phyloP scores from a whole-genome alignment of 2,797 vertebrate genomes.

The Gymnothorax reevesii region DNA sequence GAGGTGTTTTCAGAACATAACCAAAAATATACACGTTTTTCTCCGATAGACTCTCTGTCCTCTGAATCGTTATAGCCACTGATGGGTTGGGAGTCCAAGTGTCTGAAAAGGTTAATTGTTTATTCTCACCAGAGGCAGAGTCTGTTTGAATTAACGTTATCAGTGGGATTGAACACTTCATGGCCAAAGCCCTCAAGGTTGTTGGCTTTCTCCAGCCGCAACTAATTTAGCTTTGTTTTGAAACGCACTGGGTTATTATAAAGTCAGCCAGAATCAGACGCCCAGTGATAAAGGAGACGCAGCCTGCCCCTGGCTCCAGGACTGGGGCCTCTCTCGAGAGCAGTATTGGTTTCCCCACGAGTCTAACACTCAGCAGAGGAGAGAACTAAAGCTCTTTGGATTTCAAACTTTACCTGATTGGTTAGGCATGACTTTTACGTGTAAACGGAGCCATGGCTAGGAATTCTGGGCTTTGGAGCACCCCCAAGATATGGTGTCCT shows the following conservation, averaged over 20 bases:
- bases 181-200: conserved; percentile 49
- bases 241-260: conserved; percentile 56
- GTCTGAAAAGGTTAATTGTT: conserved; percentile 69
- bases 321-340: conserved; percentile 46
- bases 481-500: no score
- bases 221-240: conserved; percentile 50
- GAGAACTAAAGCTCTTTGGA: conserved; percentile 2
- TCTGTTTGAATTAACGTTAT: conserved; percentile 69
- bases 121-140: conserved; percentile 62
- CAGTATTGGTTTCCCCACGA: conserved; percentile 29
- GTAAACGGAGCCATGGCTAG: not conserved
- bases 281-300: conserved; percentile 52
- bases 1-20: not conserved
- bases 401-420: not conserved
- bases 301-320: conserved; percentile 48
- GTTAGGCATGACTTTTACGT: not conserved
- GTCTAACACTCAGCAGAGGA: conserved; percentile 41
- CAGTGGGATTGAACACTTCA: conserved; percentile 55
- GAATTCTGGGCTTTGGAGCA: no score
- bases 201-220: conserved; percentile 48
- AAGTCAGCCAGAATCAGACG: conserved; percentile 44
- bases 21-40: not conserved
- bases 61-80: conserved; percentile 44
- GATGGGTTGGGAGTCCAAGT: conserved; percentile 52
- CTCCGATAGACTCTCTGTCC: not conserved